Evolutionary conservation across 2,888 invertebrate genomes (phyloP), one percentile per base, ranked within the genome.

Genomic region (Tenthredo amoena): DNA sequence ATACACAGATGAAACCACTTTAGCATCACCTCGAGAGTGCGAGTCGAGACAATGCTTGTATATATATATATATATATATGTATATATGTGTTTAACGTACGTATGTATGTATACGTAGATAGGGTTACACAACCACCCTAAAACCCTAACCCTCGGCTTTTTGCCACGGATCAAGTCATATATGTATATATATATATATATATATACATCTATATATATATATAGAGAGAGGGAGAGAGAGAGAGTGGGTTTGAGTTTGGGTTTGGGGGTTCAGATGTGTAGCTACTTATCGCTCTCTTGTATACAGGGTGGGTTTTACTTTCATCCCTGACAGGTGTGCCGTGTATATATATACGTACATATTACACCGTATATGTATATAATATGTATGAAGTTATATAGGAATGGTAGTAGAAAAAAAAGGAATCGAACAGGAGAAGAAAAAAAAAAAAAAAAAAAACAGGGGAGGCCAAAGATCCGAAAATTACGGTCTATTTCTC

Each of bases 101-200:
- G 10, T 62, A 26, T 26, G 12, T 62, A 12, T 62, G 2, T 62
- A 26, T 26, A 0, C 26, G 10, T 10, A 21, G 26, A 26, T 26
- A 26, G 71, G 18, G 31, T 71, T 71, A 37, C 71, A 62, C 21
- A 26, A 15, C 71, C 26, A 34, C 18, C 37, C 71, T 26, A 10
- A 10, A 26, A 31, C 68, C 68, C 68, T 68, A 26, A 68, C 68
- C 31, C 68, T 18, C 31, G 68, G 68, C 68, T 68, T 68, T 68
- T 68, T 68, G 68, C 26, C 68, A 34, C 26, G 68, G 68, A 68
- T 68, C 68, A 68, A 68, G 71, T n/a, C 37, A 71, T 71, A 31
- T 37, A 71, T n/a, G 4, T 37, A 71, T 37, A 26, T 18, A 55
- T 47, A 9, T 47, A 47, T 47, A 9, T 47, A 47, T 47, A 47